These are phyloP conservation scores for Mergus octosetaceus DNA, from an alignment of 2,797 vertebrate species.

Conservation along the genomic window DNA sequence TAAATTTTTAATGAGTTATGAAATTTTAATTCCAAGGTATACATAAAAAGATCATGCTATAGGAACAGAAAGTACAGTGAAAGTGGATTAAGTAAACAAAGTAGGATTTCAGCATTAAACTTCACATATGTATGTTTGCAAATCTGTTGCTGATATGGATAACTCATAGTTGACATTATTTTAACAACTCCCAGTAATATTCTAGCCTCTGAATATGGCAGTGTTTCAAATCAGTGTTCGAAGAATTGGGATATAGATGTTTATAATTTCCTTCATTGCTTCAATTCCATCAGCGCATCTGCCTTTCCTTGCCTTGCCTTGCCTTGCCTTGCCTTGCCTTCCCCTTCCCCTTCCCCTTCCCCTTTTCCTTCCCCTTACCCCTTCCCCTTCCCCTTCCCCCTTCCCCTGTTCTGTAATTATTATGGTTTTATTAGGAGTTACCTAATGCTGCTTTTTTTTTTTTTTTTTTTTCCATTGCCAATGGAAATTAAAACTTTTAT, in stretches of 20 bases:
- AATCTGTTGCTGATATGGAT: neutral
- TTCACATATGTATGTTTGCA: neutral
- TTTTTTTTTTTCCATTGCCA: neutral
- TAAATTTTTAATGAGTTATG: neutral
- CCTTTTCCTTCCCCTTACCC: too few species aligned
- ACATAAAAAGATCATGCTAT: neutral
- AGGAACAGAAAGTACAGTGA: neutral
- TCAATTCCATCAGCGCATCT: neutral
- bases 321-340: too few species aligned
- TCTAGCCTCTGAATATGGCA: neutral
- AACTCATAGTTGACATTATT: neutral
- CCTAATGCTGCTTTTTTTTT: neutral
- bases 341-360: too few species aligned
- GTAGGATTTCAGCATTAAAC: neutral
- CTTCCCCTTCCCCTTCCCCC: too few species aligned
- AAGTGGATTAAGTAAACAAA: neutral
- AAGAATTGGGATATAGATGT: neutral
- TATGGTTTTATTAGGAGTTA: neutral
- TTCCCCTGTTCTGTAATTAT: neutral
- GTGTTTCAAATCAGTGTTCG: neutral
- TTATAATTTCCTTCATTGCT: neutral
- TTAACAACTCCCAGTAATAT: neutral
- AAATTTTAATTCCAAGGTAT: neutral
- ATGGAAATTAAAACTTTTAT: neutral
- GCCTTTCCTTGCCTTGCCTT: too few species aligned